Evolutionary conservation across 2,797 vertebrate species (phyloP), one percentile per base, ranked within the genome.

Genomic region (Brotula barbata): DNA sequence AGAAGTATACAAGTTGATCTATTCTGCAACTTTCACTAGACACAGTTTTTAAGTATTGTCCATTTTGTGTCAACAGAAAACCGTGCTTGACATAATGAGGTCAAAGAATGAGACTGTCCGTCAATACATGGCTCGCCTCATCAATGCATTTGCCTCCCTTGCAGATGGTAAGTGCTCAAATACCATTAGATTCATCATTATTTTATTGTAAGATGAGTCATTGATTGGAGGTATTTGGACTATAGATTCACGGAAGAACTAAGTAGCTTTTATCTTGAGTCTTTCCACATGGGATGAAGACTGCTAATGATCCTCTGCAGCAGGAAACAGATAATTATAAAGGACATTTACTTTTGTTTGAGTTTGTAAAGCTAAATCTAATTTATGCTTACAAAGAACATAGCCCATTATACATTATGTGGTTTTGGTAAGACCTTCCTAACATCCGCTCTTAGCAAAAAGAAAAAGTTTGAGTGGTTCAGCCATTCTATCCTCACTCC

Each of bases 141-240:
- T 99, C 88, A 97, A 98, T 57, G 91, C 94, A 1, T 93, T 98
- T 23, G 93, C 96, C 12, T 99, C 96, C 2, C 87, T 99, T 33
- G 89, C 90, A 11, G 93, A 94, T 81, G 96, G 97, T 98, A 87
- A 93, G 92, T 73, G 63, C 36, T 66, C 46, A 58, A 0, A 21
- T 20, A 3, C 7, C 25, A 20, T 60, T 61, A 42, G 7, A 56
- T 44, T 54, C 59, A 44, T 69, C 21, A 8, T 63, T 23, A 53
- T 55, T 58, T 59, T 39, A 51, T 64, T 28, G n/a, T 22, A 68
- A 28, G 13, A 17, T 19, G 46, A 74, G 31, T 65, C 49, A 69
- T 5, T 61, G 37, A 37, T 14, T 58, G 61, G 33, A 67, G 51
- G 44, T 36, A 64, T 48, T 55, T 54, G 10, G n/a, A 71, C 31